phyloP scores from a whole-genome alignment of 2,888 invertebrate genomes.

The Calliopum simillimum region DNA sequence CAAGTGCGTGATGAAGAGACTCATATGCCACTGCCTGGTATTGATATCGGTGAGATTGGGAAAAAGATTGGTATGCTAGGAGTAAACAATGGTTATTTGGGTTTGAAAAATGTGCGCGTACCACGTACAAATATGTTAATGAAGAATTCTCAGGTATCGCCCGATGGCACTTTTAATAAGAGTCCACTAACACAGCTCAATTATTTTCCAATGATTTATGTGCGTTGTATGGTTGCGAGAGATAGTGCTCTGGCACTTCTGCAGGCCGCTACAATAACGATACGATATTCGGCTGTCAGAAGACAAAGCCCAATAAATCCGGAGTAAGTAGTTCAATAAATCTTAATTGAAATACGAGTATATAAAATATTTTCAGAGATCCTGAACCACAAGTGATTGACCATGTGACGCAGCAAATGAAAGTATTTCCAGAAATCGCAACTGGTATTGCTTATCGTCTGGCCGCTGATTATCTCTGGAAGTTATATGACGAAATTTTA shows the following conservation, averaged over 20 bases:
- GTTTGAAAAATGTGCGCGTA: conserved; percentile 87
- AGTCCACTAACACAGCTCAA: conserved; percentile 86
- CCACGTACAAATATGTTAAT: conserved; percentile 93
- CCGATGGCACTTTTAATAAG: conserved; percentile 89
- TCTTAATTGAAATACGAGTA: no score
- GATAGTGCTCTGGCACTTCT: conserved; percentile 83
- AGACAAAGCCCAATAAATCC: conserved; percentile 88
- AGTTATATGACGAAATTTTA: conserved; percentile 85
- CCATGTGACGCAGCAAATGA: conserved; percentile 94
- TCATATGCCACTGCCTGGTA: conserved; percentile 86
- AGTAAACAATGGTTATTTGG: conserved; percentile 93
- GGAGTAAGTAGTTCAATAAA: conserved; percentile 68
- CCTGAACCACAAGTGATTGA: conserved; percentile 93
- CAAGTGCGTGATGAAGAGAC: conserved; percentile 90
- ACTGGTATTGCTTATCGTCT: conserved; percentile 83
- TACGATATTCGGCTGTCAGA: conserved; percentile 90
- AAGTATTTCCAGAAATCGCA: conserved; percentile 87
- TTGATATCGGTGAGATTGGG: conserved; percentile 95
- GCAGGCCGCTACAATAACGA: conserved; percentile 89
- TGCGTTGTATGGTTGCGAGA: conserved; percentile 85
- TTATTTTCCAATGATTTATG: conserved; percentile 92
- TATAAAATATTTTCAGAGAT: conserved; percentile 69
- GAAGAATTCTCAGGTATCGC: conserved; percentile 94
- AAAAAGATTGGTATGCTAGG: conserved; percentile 93
- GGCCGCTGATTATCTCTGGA: conserved; percentile 83